Conservation (phyloP, 1,140 invertebrate species). For the Coelopa frigida region DNA sequence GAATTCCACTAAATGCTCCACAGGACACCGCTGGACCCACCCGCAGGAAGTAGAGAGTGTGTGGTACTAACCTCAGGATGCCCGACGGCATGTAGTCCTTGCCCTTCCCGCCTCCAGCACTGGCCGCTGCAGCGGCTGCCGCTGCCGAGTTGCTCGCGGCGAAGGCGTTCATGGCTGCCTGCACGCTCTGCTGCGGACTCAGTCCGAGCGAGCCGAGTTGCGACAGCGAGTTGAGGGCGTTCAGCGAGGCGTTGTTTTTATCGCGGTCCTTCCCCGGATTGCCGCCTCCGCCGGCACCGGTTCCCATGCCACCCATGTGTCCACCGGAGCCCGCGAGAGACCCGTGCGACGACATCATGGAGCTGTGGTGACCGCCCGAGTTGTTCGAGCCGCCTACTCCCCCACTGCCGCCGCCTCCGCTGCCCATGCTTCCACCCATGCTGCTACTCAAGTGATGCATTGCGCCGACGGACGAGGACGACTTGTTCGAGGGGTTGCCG, state of each 20-base stretch:
- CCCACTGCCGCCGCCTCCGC: neutral
- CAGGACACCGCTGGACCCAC: too few relatives aligned
- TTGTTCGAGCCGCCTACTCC: too few relatives aligned
- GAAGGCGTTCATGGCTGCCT: slow-evolving; percentile 44
- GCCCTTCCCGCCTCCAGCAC: slow-evolving; percentile 6
- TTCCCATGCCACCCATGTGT: slow-evolving; percentile 6
- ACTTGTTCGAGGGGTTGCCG: slow-evolving; percentile 7
- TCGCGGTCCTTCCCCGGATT: slow-evolving; percentile 25
- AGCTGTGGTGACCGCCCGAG: slow-evolving; percentile 7
- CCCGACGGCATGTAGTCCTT: slow-evolving; percentile 45
- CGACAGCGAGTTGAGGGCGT: slow-evolving; percentile 39
- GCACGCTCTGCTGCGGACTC: slow-evolving; percentile 42
- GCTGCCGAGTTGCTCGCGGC: slow-evolving; percentile 27
- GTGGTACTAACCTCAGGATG: slow-evolving; percentile 47
- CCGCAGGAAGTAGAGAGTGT: too few relatives aligned
- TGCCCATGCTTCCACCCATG: neutral
- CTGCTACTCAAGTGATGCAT: slow-evolving; percentile 9
- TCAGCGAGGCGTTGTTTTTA: slow-evolving; percentile 40
- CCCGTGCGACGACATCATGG: slow-evolving; percentile 31
- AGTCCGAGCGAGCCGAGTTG: slow-evolving; percentile 40
- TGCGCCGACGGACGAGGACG: neutral
- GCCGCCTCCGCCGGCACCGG: neutral
- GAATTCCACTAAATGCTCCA: too few relatives aligned
- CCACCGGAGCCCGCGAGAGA: slow-evolving; percentile 12
- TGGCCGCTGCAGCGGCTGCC: slow-evolving; percentile 13